A percentile compares a stretch with the other conserved stretches of the same genome.
phyloP scores from a whole-genome alignment of 2,113 vertebrate genomes.

The Camelus dromedarius region DNA sequence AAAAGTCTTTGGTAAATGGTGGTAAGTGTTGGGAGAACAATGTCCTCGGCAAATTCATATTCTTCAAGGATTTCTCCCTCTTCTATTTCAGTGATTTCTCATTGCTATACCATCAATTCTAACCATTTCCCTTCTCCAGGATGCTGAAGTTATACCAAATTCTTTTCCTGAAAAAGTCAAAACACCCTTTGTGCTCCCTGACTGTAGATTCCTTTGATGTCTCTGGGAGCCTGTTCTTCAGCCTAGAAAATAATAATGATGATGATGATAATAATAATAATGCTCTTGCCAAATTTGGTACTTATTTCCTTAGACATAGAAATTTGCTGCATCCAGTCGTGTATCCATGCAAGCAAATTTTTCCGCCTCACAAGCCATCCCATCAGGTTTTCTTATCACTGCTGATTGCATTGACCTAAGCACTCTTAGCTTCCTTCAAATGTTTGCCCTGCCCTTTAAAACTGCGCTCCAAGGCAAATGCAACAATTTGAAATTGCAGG shows the following conservation, averaged over 20 bases:
- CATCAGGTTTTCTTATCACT: background rate
- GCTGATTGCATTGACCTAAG: background rate
- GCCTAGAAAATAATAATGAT: background rate
- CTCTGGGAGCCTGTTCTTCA: constrained; percentile 22
- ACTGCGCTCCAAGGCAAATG: background rate
- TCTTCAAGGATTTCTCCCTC: background rate
- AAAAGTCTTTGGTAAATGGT: background rate
- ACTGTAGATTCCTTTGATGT: constrained; percentile 2
- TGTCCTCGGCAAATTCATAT: background rate
- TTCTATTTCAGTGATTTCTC: background rate
- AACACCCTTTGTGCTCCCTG: constrained; percentile 18
- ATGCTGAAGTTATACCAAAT: background rate
- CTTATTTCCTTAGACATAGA: background rate
- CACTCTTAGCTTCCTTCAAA: background rate
- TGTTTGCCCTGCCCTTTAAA: background rate
- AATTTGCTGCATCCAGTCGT: background rate
- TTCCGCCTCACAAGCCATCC: background rate
- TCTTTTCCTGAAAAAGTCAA: background rate
- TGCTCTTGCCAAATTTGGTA: background rate
- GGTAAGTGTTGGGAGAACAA: background rate
- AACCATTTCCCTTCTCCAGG: background rate
- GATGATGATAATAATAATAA: background rate
- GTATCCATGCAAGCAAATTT: background rate
- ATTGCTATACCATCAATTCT: background rate
- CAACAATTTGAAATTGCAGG: background rate